Conservation (phyloP, 2,113 vertebrate species). For the Caranx melampygus region DNA sequence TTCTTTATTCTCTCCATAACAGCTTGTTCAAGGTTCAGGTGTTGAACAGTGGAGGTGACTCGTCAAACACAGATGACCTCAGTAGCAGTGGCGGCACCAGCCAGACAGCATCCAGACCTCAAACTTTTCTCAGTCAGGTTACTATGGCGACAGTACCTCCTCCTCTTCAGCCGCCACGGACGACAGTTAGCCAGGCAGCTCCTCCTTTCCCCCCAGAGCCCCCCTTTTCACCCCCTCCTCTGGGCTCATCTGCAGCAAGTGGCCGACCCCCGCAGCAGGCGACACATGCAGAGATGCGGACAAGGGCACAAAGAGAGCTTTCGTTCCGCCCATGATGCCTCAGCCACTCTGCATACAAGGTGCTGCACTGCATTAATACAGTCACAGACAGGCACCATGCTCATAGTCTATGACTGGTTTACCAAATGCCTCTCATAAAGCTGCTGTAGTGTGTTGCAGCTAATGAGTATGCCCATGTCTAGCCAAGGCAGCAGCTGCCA, state of each 20-base stretch:
- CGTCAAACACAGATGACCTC: constrained; percentile 65
- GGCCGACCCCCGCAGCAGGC: constrained; percentile 66
- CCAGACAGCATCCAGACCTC: constrained; percentile 70
- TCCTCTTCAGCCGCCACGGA: constrained; percentile 64
- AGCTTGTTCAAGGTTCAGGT: constrained; percentile 87
- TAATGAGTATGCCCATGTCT: constrained; percentile 52
- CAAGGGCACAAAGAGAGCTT: constrained; percentile 81
- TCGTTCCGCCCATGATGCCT: constrained; percentile 83
- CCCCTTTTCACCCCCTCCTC: constrained; percentile 61
- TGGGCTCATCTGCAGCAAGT: constrained; percentile 70
- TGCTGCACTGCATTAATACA: constrained; percentile 65
- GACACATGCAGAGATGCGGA: constrained; percentile 68
- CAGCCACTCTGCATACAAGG: constrained; percentile 86
- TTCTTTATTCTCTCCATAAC: constrained; percentile 41
- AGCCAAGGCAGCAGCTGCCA: constrained; percentile 62
- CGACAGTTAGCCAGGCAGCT: constrained; percentile 71
- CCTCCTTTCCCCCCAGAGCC: constrained; percentile 64
- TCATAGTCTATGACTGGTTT: constrained; percentile 28
- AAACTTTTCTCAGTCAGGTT: constrained; percentile 73
- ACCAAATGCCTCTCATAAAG: constrained; percentile 25
- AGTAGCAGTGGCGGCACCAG: constrained; percentile 51
- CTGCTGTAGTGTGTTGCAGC: constrained; percentile 35
- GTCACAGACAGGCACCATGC: constrained; percentile 22
- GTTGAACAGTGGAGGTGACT: constrained; percentile 56
- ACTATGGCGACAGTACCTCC: constrained; percentile 77